phyloP scores from a whole-genome alignment of 2,888 invertebrate species.

The Andricus curvator region DNA sequence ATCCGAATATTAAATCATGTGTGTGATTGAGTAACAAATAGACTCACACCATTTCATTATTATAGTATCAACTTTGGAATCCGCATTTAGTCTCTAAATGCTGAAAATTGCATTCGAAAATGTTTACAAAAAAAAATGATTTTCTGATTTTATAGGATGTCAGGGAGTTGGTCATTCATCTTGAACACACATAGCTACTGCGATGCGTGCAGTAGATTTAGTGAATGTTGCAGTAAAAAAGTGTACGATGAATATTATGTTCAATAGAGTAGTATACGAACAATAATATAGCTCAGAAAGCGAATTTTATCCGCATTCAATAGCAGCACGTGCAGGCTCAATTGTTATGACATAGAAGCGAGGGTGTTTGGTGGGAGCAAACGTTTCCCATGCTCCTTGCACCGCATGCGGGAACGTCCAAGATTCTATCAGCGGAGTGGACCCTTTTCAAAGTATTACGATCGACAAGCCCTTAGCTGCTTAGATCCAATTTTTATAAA shows the following conservation, averaged over 20 bases:
- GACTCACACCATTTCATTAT: too few species aligned
- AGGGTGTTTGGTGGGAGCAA: not conserved
- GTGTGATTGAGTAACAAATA: too few species aligned
- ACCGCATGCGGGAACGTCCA: not conserved
- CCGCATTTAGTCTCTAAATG: too few species aligned
- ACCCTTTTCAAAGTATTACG: not conserved
- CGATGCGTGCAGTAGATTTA: too few species aligned
- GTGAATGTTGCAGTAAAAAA: too few species aligned
- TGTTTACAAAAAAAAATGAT: too few species aligned
- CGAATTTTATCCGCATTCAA: not conserved
- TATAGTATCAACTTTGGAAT: too few species aligned
- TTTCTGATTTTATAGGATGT: too few species aligned
- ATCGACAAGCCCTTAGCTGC: not conserved
- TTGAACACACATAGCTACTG: too few species aligned
- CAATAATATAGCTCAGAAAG: not conserved
- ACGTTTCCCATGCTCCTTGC: not conserved
- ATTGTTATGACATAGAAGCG: not conserved
- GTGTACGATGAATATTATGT: not conserved
- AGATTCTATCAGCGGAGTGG: constrained; percentile 4
- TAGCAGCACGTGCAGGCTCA: constrained; percentile 3
- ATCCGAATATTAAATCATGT: too few species aligned
- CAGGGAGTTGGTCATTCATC: too few species aligned
- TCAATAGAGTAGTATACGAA: not conserved
- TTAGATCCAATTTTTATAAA: not conserved
- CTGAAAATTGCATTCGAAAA: too few species aligned